Base-by-base conservation (phyloP, 2,888 invertebrate species). In the Nesidiocoris tenuis region DNA sequence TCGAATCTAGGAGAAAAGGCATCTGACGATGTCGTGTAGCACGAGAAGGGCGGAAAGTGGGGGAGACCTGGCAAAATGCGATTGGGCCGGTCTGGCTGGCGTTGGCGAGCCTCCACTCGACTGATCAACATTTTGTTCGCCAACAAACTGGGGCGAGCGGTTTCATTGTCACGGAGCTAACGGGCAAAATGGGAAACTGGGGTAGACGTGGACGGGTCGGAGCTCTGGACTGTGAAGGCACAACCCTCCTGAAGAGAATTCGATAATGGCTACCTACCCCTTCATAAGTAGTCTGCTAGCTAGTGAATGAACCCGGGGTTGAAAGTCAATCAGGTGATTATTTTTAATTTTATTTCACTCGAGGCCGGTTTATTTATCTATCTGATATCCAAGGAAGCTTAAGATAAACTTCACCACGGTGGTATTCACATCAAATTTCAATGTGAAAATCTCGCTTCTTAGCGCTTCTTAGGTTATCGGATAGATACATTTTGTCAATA, bases 121-220 rank as follows among this genome's bases (percentile, higher is more conserved):
- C 39, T 39, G 17, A 64, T 64, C 64, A 64, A 64, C 64, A 64
- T 64, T 64, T 64, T 64, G 64, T 64, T 64, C 25, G n/a, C 25
- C 18, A 25, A n/a, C 24, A 64, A 64, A 64, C 64, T 64, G 64
- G 25, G 64, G 64, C 64, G 64, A 25, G 64, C 21, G 12, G 16
- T 23, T 63, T 23, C 63, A 2, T 19, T 63, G 19, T 63, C 22
- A n/a, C 23, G 22, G 12, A 22, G 18, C 39, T 39, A 39, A 39
- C 39, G 39, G 39, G 39, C 39, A 12, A 39, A n/a, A 39, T 39
- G 12, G 39, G 12, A 39, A 39, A 12, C n/a, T n/a, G 12, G 39
- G 39, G 39, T 39, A 39, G 3, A 39, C 39, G 12, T 39, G 39
- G 39, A 39, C 39, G 3, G 39, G 39, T 39, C 39, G 39, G 12